Evolutionary conservation across 1,140 invertebrate genomes (phyloP).

Genomic region (Diachasma alloeum): DNA sequence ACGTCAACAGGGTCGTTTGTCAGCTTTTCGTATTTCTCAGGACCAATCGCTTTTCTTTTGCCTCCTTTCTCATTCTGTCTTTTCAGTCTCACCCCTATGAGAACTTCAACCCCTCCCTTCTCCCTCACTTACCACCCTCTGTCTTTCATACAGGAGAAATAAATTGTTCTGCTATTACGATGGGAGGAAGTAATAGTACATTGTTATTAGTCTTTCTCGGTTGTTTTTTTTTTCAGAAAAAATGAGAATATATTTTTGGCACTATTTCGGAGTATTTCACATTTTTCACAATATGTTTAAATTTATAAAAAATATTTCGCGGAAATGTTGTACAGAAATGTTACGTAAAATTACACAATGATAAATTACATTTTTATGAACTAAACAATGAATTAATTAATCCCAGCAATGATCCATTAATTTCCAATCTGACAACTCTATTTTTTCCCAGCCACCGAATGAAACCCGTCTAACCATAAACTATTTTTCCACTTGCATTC

Average conservation of each 20-base stretch:
- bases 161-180: slow-evolving; percentile 36
- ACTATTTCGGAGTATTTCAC: no score
- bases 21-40: slow-evolving; percentile 40
- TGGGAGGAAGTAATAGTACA: slow-evolving; percentile 32
- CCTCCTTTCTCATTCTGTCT: slow-evolving; percentile 5
- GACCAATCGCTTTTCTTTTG: slow-evolving; percentile 34
- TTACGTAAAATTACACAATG: no score
- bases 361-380: no score
- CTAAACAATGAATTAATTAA: no score
- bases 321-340: no score
- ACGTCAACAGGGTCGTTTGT: slow-evolving; percentile 60
- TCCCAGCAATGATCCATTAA: background rate
- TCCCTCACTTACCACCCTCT: background rate
- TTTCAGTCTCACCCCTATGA: background rate
- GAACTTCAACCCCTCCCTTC: background rate
- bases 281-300: no score
- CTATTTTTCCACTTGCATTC: background rate
- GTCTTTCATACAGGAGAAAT: slow-evolving; percentile 25
- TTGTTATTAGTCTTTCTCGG: slow-evolving; percentile 30
- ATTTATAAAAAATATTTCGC: no score
- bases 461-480: background rate
- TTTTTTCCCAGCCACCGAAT: background rate
- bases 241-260: no score
- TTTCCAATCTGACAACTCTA: background rate
- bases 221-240: slow-evolving; percentile 6